A percentile compares a stretch with the other conserved stretches of the same genome.
phyloP scores from a whole-genome alignment of 2,113 vertebrate genomes.

The Neomonachus schauinslandi region DNA sequence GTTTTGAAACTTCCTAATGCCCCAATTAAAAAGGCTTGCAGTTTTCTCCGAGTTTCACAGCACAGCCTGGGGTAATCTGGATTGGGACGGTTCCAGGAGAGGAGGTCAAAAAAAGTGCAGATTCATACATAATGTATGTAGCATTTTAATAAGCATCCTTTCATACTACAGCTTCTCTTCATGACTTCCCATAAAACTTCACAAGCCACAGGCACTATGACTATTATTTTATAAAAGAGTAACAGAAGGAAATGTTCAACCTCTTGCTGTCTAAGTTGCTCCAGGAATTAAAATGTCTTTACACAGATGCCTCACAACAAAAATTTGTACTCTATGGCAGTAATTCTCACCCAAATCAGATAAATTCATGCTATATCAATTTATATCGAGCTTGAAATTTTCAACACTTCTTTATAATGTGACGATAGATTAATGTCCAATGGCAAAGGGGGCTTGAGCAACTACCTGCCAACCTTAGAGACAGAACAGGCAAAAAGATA shows the following conservation, averaged over 20 bases:
- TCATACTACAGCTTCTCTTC: conserved; percentile 78
- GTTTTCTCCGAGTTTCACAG: conserved; percentile 79
- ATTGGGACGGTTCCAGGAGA: conserved; percentile 80
- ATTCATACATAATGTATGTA: conserved; percentile 84
- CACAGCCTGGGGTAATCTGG: conserved; percentile 79
- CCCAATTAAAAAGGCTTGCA: conserved; percentile 72
- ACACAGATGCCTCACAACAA: not conserved
- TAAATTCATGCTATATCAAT: conserved; percentile 45
- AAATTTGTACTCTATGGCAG: not conserved
- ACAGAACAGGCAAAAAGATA: not conserved
- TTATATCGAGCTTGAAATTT: conserved; percentile 72
- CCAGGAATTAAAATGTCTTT: conserved; percentile 76
- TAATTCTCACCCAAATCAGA: conserved; percentile 56
- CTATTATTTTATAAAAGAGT: conserved; percentile 77
- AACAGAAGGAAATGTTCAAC: conserved; percentile 67
- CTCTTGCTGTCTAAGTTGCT: conserved; percentile 62
- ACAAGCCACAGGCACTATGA: conserved; percentile 78
- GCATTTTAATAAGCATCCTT: conserved; percentile 83
- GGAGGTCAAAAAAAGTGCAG: conserved; percentile 86
- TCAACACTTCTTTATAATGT: conserved; percentile 41
- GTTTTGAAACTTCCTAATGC: conserved; percentile 67
- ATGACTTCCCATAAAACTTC: conserved; percentile 76
- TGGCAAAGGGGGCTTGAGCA: not conserved
- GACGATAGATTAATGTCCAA: not conserved
- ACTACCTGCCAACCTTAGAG: not conserved